Conservation (phyloP, 2,113 vertebrate genomes). For the Emydura subglobosa region DNA sequence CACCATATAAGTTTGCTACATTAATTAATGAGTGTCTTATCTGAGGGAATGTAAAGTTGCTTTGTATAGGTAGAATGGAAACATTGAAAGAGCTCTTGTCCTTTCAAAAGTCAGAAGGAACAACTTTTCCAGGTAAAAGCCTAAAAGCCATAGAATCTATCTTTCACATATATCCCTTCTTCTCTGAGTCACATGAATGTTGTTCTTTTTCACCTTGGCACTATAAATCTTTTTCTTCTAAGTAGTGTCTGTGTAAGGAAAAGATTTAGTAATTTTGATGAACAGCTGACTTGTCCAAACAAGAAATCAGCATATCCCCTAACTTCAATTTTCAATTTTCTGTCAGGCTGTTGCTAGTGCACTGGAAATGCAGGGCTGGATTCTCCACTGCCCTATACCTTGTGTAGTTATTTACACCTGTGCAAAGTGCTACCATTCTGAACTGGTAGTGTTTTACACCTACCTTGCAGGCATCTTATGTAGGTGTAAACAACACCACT, state of each 20-base stretch:
- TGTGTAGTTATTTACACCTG: rapidly evolving
- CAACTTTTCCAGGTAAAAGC: background rate
- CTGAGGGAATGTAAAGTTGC: background rate
- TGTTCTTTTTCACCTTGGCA: background rate
- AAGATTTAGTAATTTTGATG: background rate
- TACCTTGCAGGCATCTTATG: background rate
- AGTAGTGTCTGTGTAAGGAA: background rate
- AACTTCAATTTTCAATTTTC: background rate
- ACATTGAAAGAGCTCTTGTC: background rate
- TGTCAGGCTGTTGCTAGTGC: background rate
- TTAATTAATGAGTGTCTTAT: background rate
- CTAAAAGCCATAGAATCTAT: background rate
- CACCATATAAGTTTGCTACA: background rate
- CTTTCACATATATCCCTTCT: background rate
- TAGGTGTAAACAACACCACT: background rate
- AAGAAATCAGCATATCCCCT: background rate
- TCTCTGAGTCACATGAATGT: background rate
- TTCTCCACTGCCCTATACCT: rapidly evolving
- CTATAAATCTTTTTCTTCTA: background rate
- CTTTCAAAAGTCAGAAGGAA: background rate
- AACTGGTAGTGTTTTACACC: background rate
- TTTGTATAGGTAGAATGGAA: background rate
- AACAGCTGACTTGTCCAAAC: background rate
- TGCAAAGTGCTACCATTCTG: background rate
- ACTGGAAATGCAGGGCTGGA: background rate